Evolutionary conservation across 2,797 vertebrate species (phyloP), one percentile per base, ranked within the genome.

Genomic region (Coregonus sp.): DNA sequence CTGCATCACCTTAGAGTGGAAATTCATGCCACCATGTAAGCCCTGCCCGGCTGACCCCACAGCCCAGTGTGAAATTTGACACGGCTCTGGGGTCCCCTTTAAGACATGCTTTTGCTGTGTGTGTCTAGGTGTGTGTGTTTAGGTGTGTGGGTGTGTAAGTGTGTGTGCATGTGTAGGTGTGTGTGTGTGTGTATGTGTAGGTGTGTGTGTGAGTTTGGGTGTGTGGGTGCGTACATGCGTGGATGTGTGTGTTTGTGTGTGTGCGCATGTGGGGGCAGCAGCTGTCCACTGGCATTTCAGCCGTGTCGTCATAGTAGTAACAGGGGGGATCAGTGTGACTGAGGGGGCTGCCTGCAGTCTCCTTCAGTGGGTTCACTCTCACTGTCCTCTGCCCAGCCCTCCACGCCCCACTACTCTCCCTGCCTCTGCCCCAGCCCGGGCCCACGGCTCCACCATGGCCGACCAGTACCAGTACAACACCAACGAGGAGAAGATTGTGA

Each of bases 231-330:
- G 40, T 47, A 7, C 2, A 7, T 9, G 40, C 9, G 40, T 47
- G 40, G 9, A 7, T 0, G 9, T 11, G 40, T 9, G 40, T 47
- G 40, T 40, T 5, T 87, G 82, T 90, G 88, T 83, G 75, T 90
- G 85, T 92, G 85, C 2, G 7, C 7, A 2, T 47, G 40, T 47
- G 40, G 40, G 40, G 40, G 40, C 91, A 92, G 94, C 96, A 96
- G 96, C 96, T 95, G 95, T 95, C 94, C 87, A 78, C 90, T 88
- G 92, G 92, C 92, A 95, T 92, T 92, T 91, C 87, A 94, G 88
- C 85, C 92, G 93, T 92, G 93, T 93, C 87, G 89, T 93, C 94
- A 47, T 9, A 78, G 84, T 81, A 86, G 84, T 86, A 86, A 89
- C 88, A 7, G 61, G 15, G 84, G 86, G 89, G 85, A 88, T 84